Evolutionary conservation across 2,888 invertebrate species (phyloP).

Genomic region (Scelioninae gen. 1): DNA sequence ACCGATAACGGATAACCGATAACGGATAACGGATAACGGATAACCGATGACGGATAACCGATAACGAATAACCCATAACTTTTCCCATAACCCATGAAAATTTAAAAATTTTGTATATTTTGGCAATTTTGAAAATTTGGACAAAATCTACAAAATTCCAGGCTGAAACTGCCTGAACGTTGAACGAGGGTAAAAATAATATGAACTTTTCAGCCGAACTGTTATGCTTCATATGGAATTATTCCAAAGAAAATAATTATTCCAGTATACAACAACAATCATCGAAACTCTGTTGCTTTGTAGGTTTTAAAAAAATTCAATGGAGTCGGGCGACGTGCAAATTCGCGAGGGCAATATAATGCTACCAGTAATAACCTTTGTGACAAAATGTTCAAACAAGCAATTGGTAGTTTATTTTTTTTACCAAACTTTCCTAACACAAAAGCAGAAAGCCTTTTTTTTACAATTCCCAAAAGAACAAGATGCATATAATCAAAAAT

Average conservation of each 20-base stretch:
- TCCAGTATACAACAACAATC: conserved; percentile 73
- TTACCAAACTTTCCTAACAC: conserved; percentile 58
- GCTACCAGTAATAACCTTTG: not conserved
- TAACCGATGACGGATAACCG: too few species aligned
- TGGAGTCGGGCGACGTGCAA: conserved; percentile 14
- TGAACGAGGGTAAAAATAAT: too few species aligned
- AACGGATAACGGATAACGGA: too few species aligned
- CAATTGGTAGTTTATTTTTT: conserved; percentile 11
- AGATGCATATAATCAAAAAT: conserved; percentile 69
- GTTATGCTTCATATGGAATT: too few species aligned
- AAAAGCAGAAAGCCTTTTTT: conserved; percentile 55
- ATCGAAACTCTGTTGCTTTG: conserved; percentile 74
- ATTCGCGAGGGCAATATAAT: conserved; percentile 36
- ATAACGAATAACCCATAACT: too few species aligned
- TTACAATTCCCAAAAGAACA: conserved; percentile 59
- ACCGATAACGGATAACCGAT: too few species aligned
- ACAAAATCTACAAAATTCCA: too few species aligned
- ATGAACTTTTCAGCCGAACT: too few species aligned
- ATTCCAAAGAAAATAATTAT: conserved; percentile 71
- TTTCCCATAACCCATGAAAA: too few species aligned
- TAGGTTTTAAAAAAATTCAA: conserved; percentile 61
- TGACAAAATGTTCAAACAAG: conserved; percentile 7
- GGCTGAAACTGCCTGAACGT: too few species aligned
- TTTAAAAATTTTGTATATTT: too few species aligned
- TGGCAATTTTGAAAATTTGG: too few species aligned